Conservation (phyloP, 2,888 invertebrate species). For the Cephus pulcher region DNA sequence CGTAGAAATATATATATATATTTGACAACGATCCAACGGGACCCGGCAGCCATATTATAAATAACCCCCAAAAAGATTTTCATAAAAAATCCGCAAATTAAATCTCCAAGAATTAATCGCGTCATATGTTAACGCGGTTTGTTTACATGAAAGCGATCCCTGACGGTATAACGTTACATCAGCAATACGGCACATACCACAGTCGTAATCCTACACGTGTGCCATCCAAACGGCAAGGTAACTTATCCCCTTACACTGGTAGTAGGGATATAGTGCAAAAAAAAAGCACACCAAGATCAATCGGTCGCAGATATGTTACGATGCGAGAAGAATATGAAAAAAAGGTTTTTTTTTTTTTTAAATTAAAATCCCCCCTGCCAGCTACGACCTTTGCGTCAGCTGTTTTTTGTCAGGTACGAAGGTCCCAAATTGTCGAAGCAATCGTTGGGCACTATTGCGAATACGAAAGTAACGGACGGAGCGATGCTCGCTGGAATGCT, state of each 20-base stretch:
- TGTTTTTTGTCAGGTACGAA: neutral
- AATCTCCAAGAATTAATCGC: neutral
- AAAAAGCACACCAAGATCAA: too few relatives aligned
- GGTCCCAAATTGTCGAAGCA: neutral
- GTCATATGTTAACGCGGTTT: neutral
- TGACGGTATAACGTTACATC: constrained; percentile 31
- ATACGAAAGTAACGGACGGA: neutral
- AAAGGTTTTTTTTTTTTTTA: too few relatives aligned
- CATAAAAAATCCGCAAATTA: too few relatives aligned
- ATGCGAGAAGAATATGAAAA: too few relatives aligned
- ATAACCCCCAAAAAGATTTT: neutral
- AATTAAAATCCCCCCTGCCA: neutral
- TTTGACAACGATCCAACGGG: neutral
- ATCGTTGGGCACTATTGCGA: neutral
- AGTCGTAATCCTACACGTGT: constrained; percentile 31
- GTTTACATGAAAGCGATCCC: constrained; percentile 28
- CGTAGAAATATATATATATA: neutral
- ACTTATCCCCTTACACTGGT: constrained; percentile 17
- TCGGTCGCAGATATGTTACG: too few relatives aligned
- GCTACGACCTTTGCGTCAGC: neutral
- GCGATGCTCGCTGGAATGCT: constrained; percentile 2
- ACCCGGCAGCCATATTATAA: too few relatives aligned
- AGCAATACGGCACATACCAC: constrained; percentile 28
- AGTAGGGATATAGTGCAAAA: too few relatives aligned
- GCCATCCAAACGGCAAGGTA: constrained; percentile 35